Conservation (phyloP, 2,888 invertebrate genomes). For the Scaptomyza polygonia region DNA sequence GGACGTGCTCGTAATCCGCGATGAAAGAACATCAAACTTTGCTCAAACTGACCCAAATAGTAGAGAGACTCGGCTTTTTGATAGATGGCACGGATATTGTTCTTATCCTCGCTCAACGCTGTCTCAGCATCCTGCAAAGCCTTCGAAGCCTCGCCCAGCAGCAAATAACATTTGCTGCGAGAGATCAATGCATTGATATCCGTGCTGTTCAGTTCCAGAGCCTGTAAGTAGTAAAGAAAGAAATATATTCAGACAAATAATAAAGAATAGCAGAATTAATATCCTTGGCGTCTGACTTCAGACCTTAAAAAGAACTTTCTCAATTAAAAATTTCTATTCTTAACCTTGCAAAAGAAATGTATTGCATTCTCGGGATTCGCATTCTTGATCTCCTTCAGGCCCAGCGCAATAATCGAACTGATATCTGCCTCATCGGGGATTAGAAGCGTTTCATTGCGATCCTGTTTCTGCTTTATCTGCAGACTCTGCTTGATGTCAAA, state of each 20-base stretch:
- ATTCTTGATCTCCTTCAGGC: slow-evolving; percentile 90
- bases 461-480: slow-evolving; percentile 91
- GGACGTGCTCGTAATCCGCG: slow-evolving; percentile 93
- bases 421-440: slow-evolving; percentile 92
- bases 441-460: slow-evolving; percentile 89
- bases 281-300: neutral
- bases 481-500: slow-evolving; percentile 94
- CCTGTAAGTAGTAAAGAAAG: slow-evolving; percentile 86
- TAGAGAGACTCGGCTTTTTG: slow-evolving; percentile 97
- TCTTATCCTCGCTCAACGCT: slow-evolving; percentile 90
- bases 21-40: slow-evolving; percentile 96
- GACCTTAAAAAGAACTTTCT: neutral
- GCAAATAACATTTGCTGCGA: slow-evolving; percentile 94
- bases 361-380: slow-evolving; percentile 90
- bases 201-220: slow-evolving; percentile 92
- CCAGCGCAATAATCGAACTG: slow-evolving; percentile 90
- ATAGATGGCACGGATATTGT: slow-evolving; percentile 90
- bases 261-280: neutral
- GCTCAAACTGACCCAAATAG: slow-evolving; percentile 96
- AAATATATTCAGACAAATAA: neutral
- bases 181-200: slow-evolving; percentile 95
- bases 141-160: slow-evolving; percentile 92
- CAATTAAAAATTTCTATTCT: neutral
- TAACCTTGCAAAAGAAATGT: slow-evolving; percentile 91
- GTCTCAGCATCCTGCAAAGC: slow-evolving; percentile 92